Evolutionary conservation across 1,140 invertebrate genomes (phyloP).

Genomic region (Cepaea nemoralis): DNA sequence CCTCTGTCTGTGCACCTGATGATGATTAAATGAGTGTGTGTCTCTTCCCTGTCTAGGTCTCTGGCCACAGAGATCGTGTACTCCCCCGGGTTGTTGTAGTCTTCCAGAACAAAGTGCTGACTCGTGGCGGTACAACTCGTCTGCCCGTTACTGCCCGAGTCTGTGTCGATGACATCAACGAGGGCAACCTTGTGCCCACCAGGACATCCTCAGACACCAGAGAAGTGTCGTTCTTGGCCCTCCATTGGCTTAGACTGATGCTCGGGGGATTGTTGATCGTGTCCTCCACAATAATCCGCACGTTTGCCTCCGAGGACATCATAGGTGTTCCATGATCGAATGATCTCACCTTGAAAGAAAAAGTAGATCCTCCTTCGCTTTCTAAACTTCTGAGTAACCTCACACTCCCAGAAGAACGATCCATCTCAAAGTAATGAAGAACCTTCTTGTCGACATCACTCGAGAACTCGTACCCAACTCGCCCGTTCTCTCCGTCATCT

Average conservation of each 20-base stretch:
- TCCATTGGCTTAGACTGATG: constrained; percentile 41
- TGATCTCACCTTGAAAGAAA: constrained; percentile 58
- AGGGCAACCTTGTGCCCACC: constrained; percentile 47
- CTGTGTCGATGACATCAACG: constrained; percentile 49
- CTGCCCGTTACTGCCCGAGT: constrained; percentile 51
- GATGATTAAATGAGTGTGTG: constrained; percentile 32
- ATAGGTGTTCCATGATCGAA: constrained; percentile 55
- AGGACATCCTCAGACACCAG: constrained; percentile 44
- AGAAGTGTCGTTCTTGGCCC: constrained; percentile 25
- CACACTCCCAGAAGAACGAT: constrained; percentile 49
- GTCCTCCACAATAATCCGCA: constrained; percentile 43
- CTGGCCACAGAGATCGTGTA: constrained; percentile 49
- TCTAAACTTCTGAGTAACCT: constrained; percentile 51
- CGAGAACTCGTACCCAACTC: constrained; percentile 76
- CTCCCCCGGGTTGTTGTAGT: constrained; percentile 38
- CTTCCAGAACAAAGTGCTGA: constrained; percentile 40
- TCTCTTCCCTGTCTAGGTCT: constrained; percentile 49
- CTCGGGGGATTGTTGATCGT: constrained; percentile 43
- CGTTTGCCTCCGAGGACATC: constrained; percentile 46
- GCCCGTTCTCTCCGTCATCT: constrained; percentile 83
- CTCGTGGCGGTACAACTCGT: constrained; percentile 45
- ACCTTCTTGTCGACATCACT: constrained; percentile 78
- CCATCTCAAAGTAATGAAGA: constrained; percentile 74
- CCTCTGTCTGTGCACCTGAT: constrained; percentile 52
- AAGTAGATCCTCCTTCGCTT: constrained; percentile 50